A percentile compares a stretch with the other conserved stretches of the same genome.
These are phyloP conservation scores for Netelia virgata DNA, from an alignment of 2,888 invertebrate genomes.

Conservation along the genomic window DNA sequence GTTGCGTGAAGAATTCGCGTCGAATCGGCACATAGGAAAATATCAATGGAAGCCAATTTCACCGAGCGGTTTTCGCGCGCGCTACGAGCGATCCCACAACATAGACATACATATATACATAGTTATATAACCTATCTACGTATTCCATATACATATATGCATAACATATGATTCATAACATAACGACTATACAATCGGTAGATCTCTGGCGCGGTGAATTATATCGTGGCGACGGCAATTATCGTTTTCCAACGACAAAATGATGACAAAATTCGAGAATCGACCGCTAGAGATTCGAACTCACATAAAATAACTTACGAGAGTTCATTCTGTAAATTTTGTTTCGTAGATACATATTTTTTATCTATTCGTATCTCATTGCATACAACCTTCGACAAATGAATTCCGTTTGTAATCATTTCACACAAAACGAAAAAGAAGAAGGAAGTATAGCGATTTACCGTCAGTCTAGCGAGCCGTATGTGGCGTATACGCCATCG, in stretches of 20 bases:
- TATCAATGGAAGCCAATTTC: slow-evolving; percentile 80
- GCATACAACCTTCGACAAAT: neutral
- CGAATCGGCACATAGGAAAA: slow-evolving; percentile 75
- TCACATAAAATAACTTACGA: too few relatives aligned
- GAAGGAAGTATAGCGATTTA: neutral
- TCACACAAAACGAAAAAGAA: neutral
- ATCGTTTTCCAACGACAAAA: slow-evolving; percentile 64
- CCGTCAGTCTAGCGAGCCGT: neutral
- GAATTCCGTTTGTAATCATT: neutral
- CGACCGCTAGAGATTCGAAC: slow-evolving; percentile 10
- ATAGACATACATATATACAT: slow-evolving; percentile 34
- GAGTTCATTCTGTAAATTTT: too few relatives aligned
- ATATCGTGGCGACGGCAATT: slow-evolving; percentile 75
- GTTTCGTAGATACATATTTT: too few relatives aligned
- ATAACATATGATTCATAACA: slow-evolving; percentile 49
- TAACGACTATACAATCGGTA: slow-evolving; percentile 10
- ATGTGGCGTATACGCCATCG: neutral
- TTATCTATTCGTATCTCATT: too few relatives aligned
- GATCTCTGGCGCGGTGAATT: slow-evolving; percentile 68
- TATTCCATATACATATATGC: slow-evolving; percentile 5
- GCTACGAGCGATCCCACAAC: slow-evolving; percentile 69
- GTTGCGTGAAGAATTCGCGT: slow-evolving; percentile 64
- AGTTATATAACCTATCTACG: neutral
- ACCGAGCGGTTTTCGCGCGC: slow-evolving; percentile 78
- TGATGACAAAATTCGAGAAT: slow-evolving; percentile 20